A percentile compares a stretch with the other conserved stretches of the same genome.
These are phyloP conservation scores for Tenualosa thibaudeaui DNA, from an alignment of 2,797 vertebrate genomes.

Conservation along the genomic window DNA sequence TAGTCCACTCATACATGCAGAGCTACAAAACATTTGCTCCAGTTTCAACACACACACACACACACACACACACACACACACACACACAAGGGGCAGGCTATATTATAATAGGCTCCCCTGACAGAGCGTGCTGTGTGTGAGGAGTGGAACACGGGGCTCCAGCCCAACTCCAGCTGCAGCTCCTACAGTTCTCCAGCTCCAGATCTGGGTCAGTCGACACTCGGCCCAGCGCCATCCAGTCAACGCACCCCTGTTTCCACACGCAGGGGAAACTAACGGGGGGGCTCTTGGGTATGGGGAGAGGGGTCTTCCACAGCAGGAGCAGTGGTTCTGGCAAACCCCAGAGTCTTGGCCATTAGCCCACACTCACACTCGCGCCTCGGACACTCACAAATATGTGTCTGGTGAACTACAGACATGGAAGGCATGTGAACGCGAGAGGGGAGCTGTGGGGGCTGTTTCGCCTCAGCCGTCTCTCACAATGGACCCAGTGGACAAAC, in stretches of 20 bases:
- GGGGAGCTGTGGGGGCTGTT: neutral
- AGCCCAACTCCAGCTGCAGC: constrained; percentile 8
- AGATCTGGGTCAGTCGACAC: constrained; percentile 50
- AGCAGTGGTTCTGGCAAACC: constrained; percentile 38
- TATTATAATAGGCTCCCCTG: neutral
- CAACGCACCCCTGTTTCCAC: constrained; percentile 48
- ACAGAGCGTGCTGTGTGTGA: neutral
- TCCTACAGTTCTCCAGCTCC: neutral
- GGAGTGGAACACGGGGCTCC: neutral
- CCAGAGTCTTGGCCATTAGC: constrained; percentile 36
- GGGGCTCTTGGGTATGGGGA: neutral
- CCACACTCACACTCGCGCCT: constrained; percentile 14
- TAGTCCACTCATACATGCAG: neutral
- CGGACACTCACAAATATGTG: neutral
- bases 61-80: neutral
- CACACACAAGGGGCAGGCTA: too few species aligned
- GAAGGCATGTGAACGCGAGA: neutral
- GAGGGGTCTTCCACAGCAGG: neutral
- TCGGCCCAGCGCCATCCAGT: constrained; percentile 38
- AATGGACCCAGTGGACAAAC: neutral
- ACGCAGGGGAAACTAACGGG: constrained; percentile 40
- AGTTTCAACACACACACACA: constrained; percentile 1
- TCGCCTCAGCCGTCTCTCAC: neutral
- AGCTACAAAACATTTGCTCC: neutral
- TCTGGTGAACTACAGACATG: neutral